Conservation (phyloP, 2,113 vertebrate species). For the Cnemophilus loriae region DNA sequence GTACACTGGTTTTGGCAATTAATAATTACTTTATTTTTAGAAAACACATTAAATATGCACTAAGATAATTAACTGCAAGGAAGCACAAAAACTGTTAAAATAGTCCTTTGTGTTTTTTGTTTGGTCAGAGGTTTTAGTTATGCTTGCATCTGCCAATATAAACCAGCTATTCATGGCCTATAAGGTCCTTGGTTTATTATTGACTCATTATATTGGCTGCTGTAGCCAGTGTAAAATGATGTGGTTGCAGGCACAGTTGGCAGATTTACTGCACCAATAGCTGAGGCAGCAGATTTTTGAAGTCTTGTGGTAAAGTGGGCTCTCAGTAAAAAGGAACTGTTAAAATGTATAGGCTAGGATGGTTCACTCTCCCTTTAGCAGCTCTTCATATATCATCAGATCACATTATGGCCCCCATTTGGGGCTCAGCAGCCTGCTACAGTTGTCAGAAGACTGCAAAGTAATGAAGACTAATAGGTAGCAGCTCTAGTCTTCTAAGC, state of each 20-base stretch:
- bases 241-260: slow-evolving; percentile 77
- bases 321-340: slow-evolving; percentile 82
- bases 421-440: slow-evolving; percentile 88
- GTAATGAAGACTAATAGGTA: slow-evolving; percentile 94
- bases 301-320: slow-evolving; percentile 83
- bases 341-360: slow-evolving; percentile 84
- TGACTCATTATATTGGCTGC: slow-evolving; percentile 81
- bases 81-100: slow-evolving; percentile 41
- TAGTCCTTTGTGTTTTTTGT: slow-evolving; percentile 63
- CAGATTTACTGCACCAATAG: slow-evolving; percentile 82
- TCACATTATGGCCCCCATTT: slow-evolving; percentile 91
- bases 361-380: slow-evolving; percentile 85
- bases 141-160: slow-evolving; percentile 69
- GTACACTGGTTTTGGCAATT: slow-evolving; percentile 52
- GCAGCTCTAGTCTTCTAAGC: slow-evolving; percentile 84
- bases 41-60: slow-evolving; percentile 47
- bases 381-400: slow-evolving; percentile 92
- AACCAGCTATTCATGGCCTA: slow-evolving; percentile 72
- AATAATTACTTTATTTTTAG: slow-evolving; percentile 56
- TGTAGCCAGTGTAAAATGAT: slow-evolving; percentile 80
- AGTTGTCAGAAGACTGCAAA: slow-evolving; percentile 89
- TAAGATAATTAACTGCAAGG: slow-evolving; percentile 48
- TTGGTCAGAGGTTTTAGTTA: slow-evolving; percentile 67
- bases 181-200: slow-evolving; percentile 79
- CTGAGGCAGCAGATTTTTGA: slow-evolving; percentile 84